Base-by-base conservation (phyloP, 2,888 invertebrate species). In the Petrolisthes cinctipes region DNA sequence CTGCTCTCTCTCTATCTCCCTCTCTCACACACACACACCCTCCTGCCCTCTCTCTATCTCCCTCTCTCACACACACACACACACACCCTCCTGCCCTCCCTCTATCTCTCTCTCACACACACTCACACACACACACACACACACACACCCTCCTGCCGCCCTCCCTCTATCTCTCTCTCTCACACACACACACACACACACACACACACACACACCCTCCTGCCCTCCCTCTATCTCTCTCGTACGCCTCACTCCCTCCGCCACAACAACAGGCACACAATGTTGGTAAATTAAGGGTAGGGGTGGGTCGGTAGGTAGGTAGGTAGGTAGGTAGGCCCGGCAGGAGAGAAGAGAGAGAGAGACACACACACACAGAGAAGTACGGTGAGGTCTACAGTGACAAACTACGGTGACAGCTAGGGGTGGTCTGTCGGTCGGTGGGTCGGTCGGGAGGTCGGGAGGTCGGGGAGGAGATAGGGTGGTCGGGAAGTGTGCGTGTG, bases 261-360 rank as follows among this genome's bases (percentile, higher is more conserved):
- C 17, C 23, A 23, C 76, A 76, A 76, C 53, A 76, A 51, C 76
- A 53, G 5, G 54, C 54, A n/a, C 7, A 53, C 78, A 78, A 78
- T 51, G 53, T 79, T 80, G 80, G 80, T 80, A 80, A 80, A 80
- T 80, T 80, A 80, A 57, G n/a, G 51, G 61, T 4, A n/a, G 20
- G 61, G 20, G 61, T n/a, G n/a, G 57, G 37, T 37, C 0, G 37
- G 37, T 37, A 37, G 37, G 37, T 75, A 23, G 82, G 37, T 37
- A 37, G 37, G 37, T 37, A 37, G 37, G 37, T 75, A 23, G 82
- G 71, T 23, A n/a, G 71, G 53, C 7, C 53, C n/a, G 61, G 51
- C 7, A 71, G 56, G 68, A 71, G 71, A 56, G 57, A 7, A 9
- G 57, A 14, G 54, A 20, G 14, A 57, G 56, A 20, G 37, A 51